Percentiles rank a stretch among this genome's conserved stretches.
Evolutionary conservation across 2,797 vertebrate species (phyloP).

Genomic region (Natrix natrix): DNA sequence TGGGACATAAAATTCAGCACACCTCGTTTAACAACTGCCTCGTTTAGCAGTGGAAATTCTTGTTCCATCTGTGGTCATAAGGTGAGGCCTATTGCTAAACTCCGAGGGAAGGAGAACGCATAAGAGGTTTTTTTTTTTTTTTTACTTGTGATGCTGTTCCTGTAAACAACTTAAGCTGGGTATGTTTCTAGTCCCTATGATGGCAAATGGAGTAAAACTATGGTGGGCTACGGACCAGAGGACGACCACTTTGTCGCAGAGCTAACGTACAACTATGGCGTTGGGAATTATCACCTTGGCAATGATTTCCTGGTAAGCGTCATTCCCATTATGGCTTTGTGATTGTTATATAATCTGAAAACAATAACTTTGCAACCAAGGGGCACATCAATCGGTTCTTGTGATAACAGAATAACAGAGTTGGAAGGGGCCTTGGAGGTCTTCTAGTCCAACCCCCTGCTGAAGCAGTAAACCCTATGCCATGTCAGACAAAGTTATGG

Average conservation of each 20-base stretch:
- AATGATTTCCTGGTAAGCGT: conserved; percentile 91
- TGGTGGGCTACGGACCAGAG: conserved; percentile 95
- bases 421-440: too few species aligned
- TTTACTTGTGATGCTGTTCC: not conserved
- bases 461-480: too few species aligned
- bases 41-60: not conserved
- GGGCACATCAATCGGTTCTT: too few species aligned
- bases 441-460: too few species aligned
- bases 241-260: conserved; percentile 93
- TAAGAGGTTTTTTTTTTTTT: too few species aligned
- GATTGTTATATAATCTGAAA: not conserved
- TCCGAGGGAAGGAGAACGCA: too few species aligned
- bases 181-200: conserved; percentile 86
- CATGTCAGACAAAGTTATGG: too few species aligned
- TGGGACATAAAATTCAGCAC: too few species aligned
- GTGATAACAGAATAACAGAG: too few species aligned
- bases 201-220: conserved; percentile 98
- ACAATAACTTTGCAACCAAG: too few species aligned
- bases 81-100: not conserved
- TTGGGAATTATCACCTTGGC: conserved; percentile 88
- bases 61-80: not conserved
- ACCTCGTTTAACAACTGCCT: not conserved
- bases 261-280: conserved; percentile 94
- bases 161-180: rapidly evolving
- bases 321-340: not conserved